Evolutionary conservation across 2,888 invertebrate genomes (phyloP).

Genomic region (Tachina lurida): DNA sequence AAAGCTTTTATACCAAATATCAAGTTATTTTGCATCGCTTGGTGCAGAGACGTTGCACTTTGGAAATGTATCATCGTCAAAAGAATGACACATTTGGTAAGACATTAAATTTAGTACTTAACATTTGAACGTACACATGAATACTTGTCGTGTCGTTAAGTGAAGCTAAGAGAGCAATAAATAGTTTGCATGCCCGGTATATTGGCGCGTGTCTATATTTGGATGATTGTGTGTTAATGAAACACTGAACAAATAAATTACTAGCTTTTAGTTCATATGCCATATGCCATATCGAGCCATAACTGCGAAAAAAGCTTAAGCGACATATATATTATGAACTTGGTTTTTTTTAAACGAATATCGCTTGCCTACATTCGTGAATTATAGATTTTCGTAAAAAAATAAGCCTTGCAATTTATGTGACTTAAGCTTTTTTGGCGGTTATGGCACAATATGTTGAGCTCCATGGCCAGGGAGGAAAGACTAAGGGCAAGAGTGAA

Average conservation of each 20-base stretch:
- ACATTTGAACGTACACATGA: background rate
- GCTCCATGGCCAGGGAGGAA: too few species aligned
- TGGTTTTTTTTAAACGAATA: too few species aligned
- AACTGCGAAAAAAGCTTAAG: too few species aligned
- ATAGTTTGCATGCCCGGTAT: constrained; percentile 63
- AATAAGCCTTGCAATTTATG: too few species aligned
- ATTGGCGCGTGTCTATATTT: constrained; percentile 76
- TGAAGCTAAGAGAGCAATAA: constrained; percentile 30
- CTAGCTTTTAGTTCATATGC: background rate
- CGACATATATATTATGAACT: too few species aligned
- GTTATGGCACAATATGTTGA: too few species aligned
- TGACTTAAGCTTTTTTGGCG: too few species aligned
- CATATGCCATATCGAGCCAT: background rate
- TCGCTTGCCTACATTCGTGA: too few species aligned
- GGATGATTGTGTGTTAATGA: constrained; percentile 76
- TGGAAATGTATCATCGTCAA: constrained; percentile 94
- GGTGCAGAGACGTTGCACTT: constrained; percentile 94
- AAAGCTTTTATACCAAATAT: constrained; percentile 92
- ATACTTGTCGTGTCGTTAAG: background rate
- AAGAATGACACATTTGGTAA: constrained; percentile 93
- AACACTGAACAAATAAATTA: constrained; percentile 52
- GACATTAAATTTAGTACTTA: constrained; percentile 76
- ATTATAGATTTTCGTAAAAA: too few species aligned
- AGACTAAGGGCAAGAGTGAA: too few species aligned
- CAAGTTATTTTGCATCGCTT: constrained; percentile 94